Conservation (phyloP, 2,113 vertebrate genomes). For the Vulpes ferrilata region DNA sequence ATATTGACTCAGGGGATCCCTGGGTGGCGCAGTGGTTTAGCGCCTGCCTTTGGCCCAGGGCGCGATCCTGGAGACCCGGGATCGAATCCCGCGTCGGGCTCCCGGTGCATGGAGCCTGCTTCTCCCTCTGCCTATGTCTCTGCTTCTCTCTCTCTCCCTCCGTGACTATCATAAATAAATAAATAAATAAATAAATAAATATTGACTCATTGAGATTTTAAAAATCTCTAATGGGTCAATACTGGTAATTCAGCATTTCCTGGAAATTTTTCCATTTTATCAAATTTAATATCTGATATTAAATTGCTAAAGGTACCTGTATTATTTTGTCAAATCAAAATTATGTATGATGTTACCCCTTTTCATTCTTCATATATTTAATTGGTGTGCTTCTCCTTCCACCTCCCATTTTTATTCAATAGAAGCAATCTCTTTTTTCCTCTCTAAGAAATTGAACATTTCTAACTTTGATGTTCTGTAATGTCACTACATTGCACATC, state of each 20-base stretch:
- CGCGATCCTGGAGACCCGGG: too few relatives aligned
- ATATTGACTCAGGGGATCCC: not conserved
- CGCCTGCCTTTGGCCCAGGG: too few relatives aligned
- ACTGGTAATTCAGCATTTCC: not conserved
- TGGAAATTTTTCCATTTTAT: constrained; percentile 33
- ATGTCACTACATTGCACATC: not conserved
- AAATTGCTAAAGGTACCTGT: not conserved
- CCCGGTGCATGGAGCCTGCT: too few relatives aligned
- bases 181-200: too few relatives aligned
- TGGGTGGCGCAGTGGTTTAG: too few relatives aligned
- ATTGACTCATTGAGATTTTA: not conserved
- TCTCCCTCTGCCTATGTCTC: too few relatives aligned
- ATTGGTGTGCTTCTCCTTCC: not conserved
- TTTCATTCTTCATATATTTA: not conserved
- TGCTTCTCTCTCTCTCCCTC: too few relatives aligned
- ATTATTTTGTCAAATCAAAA: not conserved
- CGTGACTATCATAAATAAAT: too few relatives aligned
- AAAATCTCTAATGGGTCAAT: not conserved
- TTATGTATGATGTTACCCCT: not conserved
- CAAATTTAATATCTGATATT: not conserved
- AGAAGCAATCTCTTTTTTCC: not conserved
- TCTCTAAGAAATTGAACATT: not conserved
- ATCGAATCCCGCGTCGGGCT: too few relatives aligned
- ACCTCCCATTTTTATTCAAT: not conserved
- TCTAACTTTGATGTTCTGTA: not conserved